phyloP scores from a whole-genome alignment of 2,888 invertebrate genomes.

The Ophion obscuratus region DNA sequence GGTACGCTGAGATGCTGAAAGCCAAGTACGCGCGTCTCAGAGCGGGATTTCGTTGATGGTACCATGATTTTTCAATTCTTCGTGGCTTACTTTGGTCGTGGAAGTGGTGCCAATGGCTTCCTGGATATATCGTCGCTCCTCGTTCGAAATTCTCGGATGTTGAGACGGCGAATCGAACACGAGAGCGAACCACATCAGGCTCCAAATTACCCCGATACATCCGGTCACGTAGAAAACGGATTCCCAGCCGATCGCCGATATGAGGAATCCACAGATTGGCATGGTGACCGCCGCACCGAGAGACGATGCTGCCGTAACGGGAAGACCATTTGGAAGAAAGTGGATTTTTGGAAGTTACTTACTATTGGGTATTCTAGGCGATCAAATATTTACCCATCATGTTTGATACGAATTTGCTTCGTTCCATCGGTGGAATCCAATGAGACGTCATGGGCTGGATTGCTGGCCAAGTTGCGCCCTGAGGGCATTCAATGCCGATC shows the following conservation, averaged over 20 bases:
- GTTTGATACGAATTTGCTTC: slow-evolving; percentile 96
- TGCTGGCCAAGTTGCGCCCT: slow-evolving; percentile 96
- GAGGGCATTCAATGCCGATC: slow-evolving; percentile 55
- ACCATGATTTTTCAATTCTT: neutral
- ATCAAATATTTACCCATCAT: slow-evolving; percentile 90
- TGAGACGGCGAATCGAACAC: slow-evolving; percentile 92
- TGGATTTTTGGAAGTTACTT: neutral
- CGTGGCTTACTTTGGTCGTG: slow-evolving; percentile 83
- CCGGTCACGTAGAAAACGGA: slow-evolving; percentile 95
- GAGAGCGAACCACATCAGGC: slow-evolving; percentile 91
- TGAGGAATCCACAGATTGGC: slow-evolving; percentile 94
- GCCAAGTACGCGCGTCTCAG: slow-evolving; percentile 5
- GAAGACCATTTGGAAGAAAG: neutral
- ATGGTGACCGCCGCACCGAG: slow-evolving; percentile 96
- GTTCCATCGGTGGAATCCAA: slow-evolving; percentile 97
- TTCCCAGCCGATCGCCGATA: slow-evolving; percentile 93
- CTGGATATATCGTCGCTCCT: slow-evolving; percentile 90
- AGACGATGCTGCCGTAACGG: slow-evolving; percentile 89
- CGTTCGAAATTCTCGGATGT: slow-evolving; percentile 91
- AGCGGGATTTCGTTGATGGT: neutral
- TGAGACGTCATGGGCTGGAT: slow-evolving; percentile 96
- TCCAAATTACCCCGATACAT: slow-evolving; percentile 91
- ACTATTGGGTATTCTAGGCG: neutral
- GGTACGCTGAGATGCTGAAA: slow-evolving; percentile 87
- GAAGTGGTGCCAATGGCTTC: slow-evolving; percentile 88